These are phyloP conservation scores for Gerris buenoi DNA, from an alignment of 1,140 invertebrate species.

Conservation along the genomic window DNA sequence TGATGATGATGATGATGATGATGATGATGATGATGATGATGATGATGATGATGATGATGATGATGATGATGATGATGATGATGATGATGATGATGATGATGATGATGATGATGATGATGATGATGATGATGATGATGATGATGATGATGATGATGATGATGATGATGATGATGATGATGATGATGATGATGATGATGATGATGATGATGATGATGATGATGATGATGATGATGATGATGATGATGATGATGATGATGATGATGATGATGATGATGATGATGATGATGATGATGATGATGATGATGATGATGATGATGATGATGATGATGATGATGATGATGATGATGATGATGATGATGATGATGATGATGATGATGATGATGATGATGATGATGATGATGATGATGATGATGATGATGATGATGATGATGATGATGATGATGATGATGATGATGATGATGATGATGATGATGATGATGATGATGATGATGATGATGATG, in stretches of 20 bases:
- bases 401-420: not conserved
- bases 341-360: not conserved
- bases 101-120: not conserved
- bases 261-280: not conserved
- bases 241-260: not conserved
- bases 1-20: not conserved
- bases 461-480: not conserved
- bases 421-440: not conserved
- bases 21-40: not conserved
- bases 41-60: not conserved
- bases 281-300: not conserved
- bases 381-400: not conserved
- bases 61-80: not conserved
- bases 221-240: not conserved
- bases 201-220: not conserved
- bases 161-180: not conserved
- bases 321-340: not conserved
- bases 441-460: not conserved
- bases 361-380: not conserved
- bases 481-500: not conserved
- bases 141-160: not conserved
- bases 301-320: not conserved
- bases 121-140: not conserved
- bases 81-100: not conserved
- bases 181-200: not conserved